These are phyloP conservation scores for Agrochola macilenta DNA, from an alignment of 2,888 invertebrate genomes.

Conservation along the genomic window DNA sequence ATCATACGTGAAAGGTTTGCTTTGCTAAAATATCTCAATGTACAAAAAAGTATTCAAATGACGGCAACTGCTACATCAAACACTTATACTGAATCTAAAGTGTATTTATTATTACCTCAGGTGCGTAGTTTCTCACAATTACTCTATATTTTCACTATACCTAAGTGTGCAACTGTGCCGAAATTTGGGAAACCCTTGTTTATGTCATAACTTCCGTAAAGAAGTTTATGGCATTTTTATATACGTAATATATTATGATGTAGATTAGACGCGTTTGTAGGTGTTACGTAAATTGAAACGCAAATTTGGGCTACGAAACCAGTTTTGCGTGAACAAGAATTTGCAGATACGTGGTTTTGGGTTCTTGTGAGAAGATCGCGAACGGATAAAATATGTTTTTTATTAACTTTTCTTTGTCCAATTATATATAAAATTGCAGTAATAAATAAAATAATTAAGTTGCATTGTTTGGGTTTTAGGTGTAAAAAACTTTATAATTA, in stretches of 20 bases:
- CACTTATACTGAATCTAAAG: constrained; percentile 7
- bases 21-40: background rate
- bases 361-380: background rate
- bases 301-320: background rate
- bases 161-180: constrained; percentile 24
- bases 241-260: constrained; percentile 20
- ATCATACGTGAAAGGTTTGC: background rate
- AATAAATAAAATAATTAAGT: background rate
- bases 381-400: background rate
- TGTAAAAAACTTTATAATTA: background rate
- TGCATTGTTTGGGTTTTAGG: background rate
- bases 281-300: constrained; percentile 28
- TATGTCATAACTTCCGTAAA: constrained; percentile 44
- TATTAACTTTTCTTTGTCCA: background rate
- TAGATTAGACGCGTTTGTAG: constrained; percentile 6
- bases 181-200: constrained; percentile 42
- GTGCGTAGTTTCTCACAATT: constrained; percentile 38
- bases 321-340: background rate
- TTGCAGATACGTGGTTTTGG: background rate
- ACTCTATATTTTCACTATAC: constrained; percentile 50
- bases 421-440: background rate
- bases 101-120: background rate
- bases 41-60: background rate
- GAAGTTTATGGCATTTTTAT: constrained; percentile 42
- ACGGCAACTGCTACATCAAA: background rate